Evolutionary conservation across 2,113 vertebrate genomes (phyloP), one percentile per base, ranked within the genome.

Genomic region (Propithecus coquereli): DNA sequence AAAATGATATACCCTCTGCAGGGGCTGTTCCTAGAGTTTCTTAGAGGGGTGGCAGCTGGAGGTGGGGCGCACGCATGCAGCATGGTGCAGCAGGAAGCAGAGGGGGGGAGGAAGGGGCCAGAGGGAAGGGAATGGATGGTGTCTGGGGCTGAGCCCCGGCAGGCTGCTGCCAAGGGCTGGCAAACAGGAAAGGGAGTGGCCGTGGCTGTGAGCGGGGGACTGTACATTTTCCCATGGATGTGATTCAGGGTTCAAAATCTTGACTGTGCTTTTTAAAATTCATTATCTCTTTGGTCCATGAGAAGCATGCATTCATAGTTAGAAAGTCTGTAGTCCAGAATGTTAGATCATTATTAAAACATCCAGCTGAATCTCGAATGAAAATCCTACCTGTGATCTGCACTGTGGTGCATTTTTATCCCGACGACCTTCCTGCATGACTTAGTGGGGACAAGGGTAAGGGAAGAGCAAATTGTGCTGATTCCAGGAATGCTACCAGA

Each of bases 51-150:
- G 73, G 6, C 6, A 22, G 65, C 27, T 20, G 65, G 65, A 30
- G 61, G 4, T 8, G 4, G 37, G 12, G 2, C 1, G 3, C 0
- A 1, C 4, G 27, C 4, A 12, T 37, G 27, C 3, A 27, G 11
- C 30, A 34, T 3, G 25, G 45, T 23, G 17, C n/a, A 47, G 11
- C 34, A n/a, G 66, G 52, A 54, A 61, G 5, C 34, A 23, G 43
- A 30, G 22, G 47, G 37, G 1, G 8, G 10, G 32, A 3, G 25
- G 6, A 50, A 66, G 23, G 66, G 14, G 5, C 30, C 11, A 61
- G 63, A 40, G 22, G 50, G n/a, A 32, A 2, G 14, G 32, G 10
- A 25, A 12, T 13, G 40, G 40, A 10, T 12, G 18, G 16, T 2
- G 25, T 66, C 47, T 52, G 65, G 34, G 3, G 5, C 32, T 23